Evolutionary conservation across 2,888 invertebrate genomes (phyloP), one percentile per base, ranked within the genome.

Genomic region (Mesodorylaimus sp.): DNA sequence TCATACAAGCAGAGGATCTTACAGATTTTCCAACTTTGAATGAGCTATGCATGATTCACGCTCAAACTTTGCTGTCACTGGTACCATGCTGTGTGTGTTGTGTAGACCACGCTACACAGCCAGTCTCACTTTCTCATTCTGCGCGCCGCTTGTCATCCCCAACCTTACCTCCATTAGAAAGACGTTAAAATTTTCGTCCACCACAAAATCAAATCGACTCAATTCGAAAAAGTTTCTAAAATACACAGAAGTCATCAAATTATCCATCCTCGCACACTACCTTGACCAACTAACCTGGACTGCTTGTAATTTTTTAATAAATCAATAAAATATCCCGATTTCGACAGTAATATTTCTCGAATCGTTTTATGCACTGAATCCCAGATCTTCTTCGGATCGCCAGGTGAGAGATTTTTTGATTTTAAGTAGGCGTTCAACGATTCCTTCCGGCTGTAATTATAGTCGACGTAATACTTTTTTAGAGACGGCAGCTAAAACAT

Each of bases 151-250:
- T n/a, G n/a, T n/a, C n/a, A n/a, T n/a, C n/a, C n/a, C n/a, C n/a
- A 48, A 29, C 45, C 60, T 58, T 57, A 73, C 75, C 72, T 95
- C 95, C 77, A 95, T 79, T 3, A 89, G 72, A 61, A 78, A 82
- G 0, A 91, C 83, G 45, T 80, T 81, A 0, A 93, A 66, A 48
- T 86, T 72, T 56, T 85, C 81, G 65, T 93, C 88, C 1, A 93
- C 72, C 0, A 88, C 80, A 64, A 95, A 80, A 68, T 95, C 95
- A 64, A 95, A 85, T 28, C 95, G 77, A 70, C 89, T 81, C 74
- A 95, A 74, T 69, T 95, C 93, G 68, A 95, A 95, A 68, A 88
- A 93, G 51, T 68, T 65, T 53, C 70, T 71, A 55, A 16, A 62
- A 58, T 49, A 19, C 36, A 27, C 47, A 37, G 37, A 3, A 13